Conservation (phyloP, 2,797 vertebrate species). For the Falco novaeseelandiae region DNA sequence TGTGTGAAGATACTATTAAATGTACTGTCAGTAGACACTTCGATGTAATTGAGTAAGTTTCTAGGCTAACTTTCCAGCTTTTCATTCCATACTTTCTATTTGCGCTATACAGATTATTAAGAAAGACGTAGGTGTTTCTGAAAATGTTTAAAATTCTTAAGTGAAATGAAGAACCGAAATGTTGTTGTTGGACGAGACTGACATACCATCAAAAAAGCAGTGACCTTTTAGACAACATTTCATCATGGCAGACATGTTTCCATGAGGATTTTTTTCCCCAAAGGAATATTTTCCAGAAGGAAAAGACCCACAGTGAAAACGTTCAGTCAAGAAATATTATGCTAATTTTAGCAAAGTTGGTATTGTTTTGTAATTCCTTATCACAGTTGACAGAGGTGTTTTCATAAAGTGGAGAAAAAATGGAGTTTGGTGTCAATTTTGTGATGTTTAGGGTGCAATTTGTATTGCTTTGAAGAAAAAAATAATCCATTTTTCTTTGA, state of each 20-base stretch:
- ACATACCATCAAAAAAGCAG: background rate
- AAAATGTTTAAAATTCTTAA: background rate
- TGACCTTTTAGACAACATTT: background rate
- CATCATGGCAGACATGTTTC: background rate
- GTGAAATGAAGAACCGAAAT: background rate
- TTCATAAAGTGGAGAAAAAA: background rate
- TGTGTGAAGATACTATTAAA: background rate
- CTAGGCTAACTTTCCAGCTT: background rate
- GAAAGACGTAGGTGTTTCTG: background rate
- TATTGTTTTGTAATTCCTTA: background rate
- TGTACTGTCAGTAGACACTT: background rate
- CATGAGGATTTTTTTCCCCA: background rate
- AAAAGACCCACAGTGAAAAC: background rate
- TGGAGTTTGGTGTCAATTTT: background rate
- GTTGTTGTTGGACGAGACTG: background rate
- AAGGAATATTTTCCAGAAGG: background rate
- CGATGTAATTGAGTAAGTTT: background rate
- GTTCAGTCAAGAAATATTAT: background rate
- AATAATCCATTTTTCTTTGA: background rate
- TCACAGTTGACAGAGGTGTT: background rate
- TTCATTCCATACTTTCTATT: background rate
- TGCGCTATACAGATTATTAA: background rate
- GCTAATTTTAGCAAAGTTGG: background rate
- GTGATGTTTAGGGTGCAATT: background rate
- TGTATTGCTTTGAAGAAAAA: background rate